Evolutionary conservation across 2,113 vertebrate species (phyloP), one percentile per base, ranked within the genome.

Genomic region (Perca schrenkii): DNA sequence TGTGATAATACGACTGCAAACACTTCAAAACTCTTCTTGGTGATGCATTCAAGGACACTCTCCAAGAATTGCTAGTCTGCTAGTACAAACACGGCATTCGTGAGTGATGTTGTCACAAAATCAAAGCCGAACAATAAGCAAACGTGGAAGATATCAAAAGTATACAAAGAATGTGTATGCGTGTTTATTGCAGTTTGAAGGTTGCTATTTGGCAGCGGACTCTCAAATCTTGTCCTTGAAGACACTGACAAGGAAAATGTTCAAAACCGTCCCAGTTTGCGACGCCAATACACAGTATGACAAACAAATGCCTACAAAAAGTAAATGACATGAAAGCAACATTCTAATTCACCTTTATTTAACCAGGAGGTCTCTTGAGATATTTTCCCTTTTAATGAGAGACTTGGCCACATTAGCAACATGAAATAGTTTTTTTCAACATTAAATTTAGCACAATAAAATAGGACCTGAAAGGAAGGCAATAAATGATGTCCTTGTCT

Each of bases 111-210:
- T 65, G 73, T 61, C 62, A 63, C 7, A 19, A 58, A 72, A 72
- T 77, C 47, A 86, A 81, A 86, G 19, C 13, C 43, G 22, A 36
- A 49, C 72, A 80, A 47, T 67, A 17, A 49, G 47, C 12, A 28
- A 77, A 77, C 56, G 50, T 36, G 60, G 34, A 67, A 43, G 28
- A 25, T 63, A 69, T 25, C 80, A 47, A 49, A 65, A 21, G 56
- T 66, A 36, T 5, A 58, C 8, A 49, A 80, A 61, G 13, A 50
- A 43, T 25, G 19, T 25, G 2, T 67, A 10, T n/a, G n/a, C 0
- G 6, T 43, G 40, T 77, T 71, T 36, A 54, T 40, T 22, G 31
- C 16, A n/a, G 43, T 49, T 8, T 56, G 47, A 17, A 79, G 56
- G 47, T 56, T 62, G 19, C 25, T 47, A 14, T 68, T 67, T 62